These are phyloP conservation scores for Odontocolon sp. DNA, from an alignment of 2,888 invertebrate species.

Conservation along the genomic window DNA sequence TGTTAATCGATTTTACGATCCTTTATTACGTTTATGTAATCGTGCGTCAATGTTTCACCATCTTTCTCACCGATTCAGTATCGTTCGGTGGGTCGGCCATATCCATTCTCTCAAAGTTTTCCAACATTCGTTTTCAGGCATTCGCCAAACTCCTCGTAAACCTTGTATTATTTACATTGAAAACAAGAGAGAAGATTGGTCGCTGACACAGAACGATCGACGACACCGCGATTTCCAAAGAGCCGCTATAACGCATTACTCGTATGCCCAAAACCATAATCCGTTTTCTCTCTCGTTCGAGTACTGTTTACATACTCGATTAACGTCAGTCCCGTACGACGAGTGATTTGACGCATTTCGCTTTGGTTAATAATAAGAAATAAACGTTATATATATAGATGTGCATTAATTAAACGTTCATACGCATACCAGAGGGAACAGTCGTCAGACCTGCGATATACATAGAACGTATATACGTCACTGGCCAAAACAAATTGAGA, in stretches of 20 bases:
- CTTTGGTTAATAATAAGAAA: constrained; percentile 24
- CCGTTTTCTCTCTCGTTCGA: background rate
- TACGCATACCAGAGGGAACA: background rate
- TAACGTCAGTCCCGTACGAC: constrained; percentile 21
- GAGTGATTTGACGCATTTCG: constrained; percentile 41
- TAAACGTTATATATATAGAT: background rate
- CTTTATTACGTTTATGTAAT: constrained; percentile 45
- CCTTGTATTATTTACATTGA: background rate
- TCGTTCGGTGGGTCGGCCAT: background rate
- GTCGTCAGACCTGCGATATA: constrained; percentile 15
- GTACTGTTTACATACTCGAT: constrained; percentile 26
- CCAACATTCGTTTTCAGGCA: background rate
- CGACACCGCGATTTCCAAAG: background rate
- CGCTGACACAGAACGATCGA: background rate
- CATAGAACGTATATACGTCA: constrained; percentile 9
- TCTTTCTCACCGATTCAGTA: constrained; percentile 20
- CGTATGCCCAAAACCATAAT: background rate
- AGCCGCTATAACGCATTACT: no score
- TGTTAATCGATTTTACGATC: constrained; percentile 17
- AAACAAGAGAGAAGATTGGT: constrained; percentile 2
- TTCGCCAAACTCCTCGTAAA: background rate
- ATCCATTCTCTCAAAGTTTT: background rate
- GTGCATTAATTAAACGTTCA: constrained; percentile 1
- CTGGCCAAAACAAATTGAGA: constrained; percentile 18
- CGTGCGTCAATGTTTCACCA: constrained; percentile 34